Conservation (phyloP, 2,888 invertebrate species). For the Acronicta leporina region DNA sequence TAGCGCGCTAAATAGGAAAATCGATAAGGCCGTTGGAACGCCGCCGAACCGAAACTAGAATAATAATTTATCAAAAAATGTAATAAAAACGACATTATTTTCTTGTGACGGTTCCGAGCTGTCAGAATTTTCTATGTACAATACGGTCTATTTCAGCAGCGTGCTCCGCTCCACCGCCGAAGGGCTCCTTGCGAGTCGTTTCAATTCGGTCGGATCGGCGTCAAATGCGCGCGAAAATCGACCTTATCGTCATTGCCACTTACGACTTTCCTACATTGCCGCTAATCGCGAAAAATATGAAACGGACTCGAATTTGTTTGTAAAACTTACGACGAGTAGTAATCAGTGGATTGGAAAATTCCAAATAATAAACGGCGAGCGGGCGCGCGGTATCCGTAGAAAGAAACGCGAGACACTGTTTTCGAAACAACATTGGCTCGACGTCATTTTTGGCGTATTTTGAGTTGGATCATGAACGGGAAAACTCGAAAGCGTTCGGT, state of each 20-base stretch:
- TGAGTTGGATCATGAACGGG: conserved; percentile 88
- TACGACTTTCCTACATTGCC: conserved; percentile 85
- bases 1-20: conserved; percentile 87
- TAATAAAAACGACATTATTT: conserved; percentile 89
- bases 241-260: conserved; percentile 74
- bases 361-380: conserved; percentile 84
- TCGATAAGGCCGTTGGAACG: conserved; percentile 84
- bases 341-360: conserved; percentile 91
- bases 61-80: conserved; percentile 89
- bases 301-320: conserved; percentile 85
- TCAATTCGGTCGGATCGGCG: conserved; percentile 73
- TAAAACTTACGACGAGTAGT: conserved; percentile 83
- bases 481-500: conserved; percentile 88
- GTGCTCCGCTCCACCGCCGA: conserved; percentile 43
- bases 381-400: conserved; percentile 81
- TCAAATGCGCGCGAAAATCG: conserved; percentile 67
- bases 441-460: conserved; percentile 89
- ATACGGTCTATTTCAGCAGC: conserved; percentile 66
- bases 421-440: conserved; percentile 86
- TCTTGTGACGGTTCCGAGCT: conserved; percentile 84
- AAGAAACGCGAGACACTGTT: conserved; percentile 87
- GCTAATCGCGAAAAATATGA: conserved; percentile 86
- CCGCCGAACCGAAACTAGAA: conserved; percentile 84
- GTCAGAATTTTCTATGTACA: conserved; percentile 86
- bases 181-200: conserved; percentile 54